Conservation (phyloP, 2,797 vertebrate species). For the Acestrorhynchus altus region DNA sequence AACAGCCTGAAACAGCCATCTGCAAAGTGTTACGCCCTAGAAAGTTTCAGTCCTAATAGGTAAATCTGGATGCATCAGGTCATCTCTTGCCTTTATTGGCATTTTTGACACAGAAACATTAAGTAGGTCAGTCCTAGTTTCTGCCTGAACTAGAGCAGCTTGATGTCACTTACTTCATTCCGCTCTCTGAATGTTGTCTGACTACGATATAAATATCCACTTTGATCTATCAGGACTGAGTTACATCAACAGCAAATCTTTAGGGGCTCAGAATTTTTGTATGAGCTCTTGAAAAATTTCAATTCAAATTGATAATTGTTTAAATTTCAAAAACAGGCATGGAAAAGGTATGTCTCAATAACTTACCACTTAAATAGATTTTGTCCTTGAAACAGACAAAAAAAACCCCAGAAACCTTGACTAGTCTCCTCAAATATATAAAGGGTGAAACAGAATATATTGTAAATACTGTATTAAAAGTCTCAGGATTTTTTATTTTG, state of each 20-base stretch:
- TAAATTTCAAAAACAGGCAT: neutral
- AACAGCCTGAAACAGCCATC: neutral
- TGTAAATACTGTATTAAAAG: neutral
- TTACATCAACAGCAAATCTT: neutral
- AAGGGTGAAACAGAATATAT: too few relatives aligned
- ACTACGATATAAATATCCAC: neutral
- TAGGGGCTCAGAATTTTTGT: neutral
- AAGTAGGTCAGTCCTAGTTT: slow-evolving; percentile 7
- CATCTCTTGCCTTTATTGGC: neutral
- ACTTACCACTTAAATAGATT: too few relatives aligned
- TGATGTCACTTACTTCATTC: neutral
- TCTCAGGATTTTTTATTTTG: too few relatives aligned
- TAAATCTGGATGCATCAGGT: neutral
- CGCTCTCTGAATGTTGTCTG: neutral
- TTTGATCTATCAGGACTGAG: neutral
- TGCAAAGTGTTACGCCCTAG: too few relatives aligned
- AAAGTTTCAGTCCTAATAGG: too few relatives aligned
- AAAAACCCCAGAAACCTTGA: too few relatives aligned
- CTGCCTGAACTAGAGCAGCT: slow-evolving; percentile 3
- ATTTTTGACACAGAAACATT: neutral
- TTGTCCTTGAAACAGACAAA: too few relatives aligned
- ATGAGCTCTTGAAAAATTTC: neutral
- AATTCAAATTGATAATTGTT: neutral
- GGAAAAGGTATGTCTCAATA: too few relatives aligned
- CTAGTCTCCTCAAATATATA: too few relatives aligned